These are phyloP conservation scores for Caenorhabditis sinica DNA, from an alignment of 2,888 invertebrate genomes.

Conservation along the genomic window DNA sequence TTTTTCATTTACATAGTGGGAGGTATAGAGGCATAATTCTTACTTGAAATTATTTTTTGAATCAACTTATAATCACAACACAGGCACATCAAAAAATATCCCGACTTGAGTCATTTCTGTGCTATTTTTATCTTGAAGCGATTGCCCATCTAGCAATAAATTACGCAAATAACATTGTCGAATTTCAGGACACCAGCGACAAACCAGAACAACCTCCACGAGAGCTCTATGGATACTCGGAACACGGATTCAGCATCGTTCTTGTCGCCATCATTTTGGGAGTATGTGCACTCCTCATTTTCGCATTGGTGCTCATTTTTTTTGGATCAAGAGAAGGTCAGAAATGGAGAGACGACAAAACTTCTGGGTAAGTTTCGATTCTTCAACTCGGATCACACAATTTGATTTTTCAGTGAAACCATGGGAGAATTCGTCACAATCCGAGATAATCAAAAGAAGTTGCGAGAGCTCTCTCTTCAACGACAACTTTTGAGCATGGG, in stretches of 20 bases:
- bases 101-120: too few relatives aligned
- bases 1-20: too few relatives aligned
- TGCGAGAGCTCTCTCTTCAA: conserved; percentile 82
- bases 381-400: not conserved
- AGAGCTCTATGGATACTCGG: conserved; percentile 63
- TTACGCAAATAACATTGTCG: not conserved
- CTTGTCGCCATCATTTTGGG: conserved; percentile 78
- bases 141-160: too few relatives aligned
- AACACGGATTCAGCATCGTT: conserved; percentile 77
- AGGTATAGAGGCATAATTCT: too few relatives aligned
- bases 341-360: conserved; percentile 84
- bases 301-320: conserved; percentile 81
- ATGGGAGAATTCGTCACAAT: conserved; percentile 82
- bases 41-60: too few relatives aligned
- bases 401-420: conserved; percentile 76
- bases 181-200: conserved; percentile 4
- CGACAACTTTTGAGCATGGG: conserved; percentile 82
- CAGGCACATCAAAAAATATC: too few relatives aligned
- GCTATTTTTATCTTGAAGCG: too few relatives aligned
- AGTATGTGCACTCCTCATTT: conserved; percentile 78
- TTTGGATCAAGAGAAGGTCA: conserved; percentile 84
- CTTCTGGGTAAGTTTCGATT: conserved; percentile 78
- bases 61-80: too few relatives aligned
- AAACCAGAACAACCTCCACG: conserved; percentile 60
- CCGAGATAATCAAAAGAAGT: conserved; percentile 81